Conservation (phyloP, 2,888 invertebrate species). For the Megastigmus dorsalis region DNA sequence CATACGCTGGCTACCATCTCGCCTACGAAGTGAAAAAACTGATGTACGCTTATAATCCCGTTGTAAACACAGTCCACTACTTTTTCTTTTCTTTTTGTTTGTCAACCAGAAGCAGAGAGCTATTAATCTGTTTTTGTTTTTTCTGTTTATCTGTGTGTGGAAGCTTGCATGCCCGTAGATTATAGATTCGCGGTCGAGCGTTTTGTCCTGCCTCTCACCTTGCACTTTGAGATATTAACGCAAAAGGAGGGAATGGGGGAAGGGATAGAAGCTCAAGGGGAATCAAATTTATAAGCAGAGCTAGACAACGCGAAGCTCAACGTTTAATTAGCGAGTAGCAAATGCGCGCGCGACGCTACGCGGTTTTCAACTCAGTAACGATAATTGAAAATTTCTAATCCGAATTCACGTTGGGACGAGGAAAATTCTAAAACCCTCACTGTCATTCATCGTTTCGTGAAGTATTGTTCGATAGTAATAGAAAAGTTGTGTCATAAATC, state of each 20-base stretch:
- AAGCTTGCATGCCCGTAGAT: slow-evolving; percentile 41
- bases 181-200: slow-evolving; percentile 3
- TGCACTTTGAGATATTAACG: slow-evolving; percentile 42
- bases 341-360: slow-evolving; percentile 1
- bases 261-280: not conserved
- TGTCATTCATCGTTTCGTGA: slow-evolving; percentile 9
- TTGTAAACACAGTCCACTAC: slow-evolving; percentile 2
- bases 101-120: too few relatives aligned
- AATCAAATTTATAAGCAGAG: slow-evolving; percentile 18
- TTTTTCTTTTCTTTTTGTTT: not conserved
- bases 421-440: not conserved
- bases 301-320: slow-evolving; percentile 21
- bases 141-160: not conserved
- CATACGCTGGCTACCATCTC: slow-evolving; percentile 98
- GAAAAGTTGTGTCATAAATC: too few relatives aligned
- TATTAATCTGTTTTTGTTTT: not conserved
- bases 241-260: too few relatives aligned
- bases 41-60: slow-evolving; percentile 87
- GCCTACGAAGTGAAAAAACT: slow-evolving; percentile 99
- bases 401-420: not conserved
- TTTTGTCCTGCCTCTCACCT: not conserved
- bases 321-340: slow-evolving; percentile 32
- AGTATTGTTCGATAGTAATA: too few relatives aligned
- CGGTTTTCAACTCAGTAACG: too few relatives aligned
- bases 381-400: slow-evolving; percentile 15